Evolutionary conservation across 30 jellyfish, hydroid and myxozoan species (phyloP).

Genomic region (Nemopilema nomurai): DNA sequence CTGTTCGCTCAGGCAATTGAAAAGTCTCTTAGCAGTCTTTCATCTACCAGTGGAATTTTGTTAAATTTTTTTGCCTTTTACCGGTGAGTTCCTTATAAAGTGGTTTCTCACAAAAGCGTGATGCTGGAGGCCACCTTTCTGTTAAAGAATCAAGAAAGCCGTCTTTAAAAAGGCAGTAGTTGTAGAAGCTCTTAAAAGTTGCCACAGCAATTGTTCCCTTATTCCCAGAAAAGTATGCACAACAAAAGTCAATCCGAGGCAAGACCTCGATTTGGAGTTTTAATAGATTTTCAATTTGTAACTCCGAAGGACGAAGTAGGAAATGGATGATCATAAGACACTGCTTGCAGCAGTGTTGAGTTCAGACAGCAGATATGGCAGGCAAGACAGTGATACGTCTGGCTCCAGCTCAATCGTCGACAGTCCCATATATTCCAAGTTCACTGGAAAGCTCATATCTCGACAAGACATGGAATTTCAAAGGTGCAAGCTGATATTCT

Average conservation of each 20-base stretch:
- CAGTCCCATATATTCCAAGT: constrained; percentile 31
- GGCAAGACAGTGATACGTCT: constrained; percentile 52
- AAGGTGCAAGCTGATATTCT: constrained; percentile 28
- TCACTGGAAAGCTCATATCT: constrained; percentile 47
- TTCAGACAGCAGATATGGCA: background rate
- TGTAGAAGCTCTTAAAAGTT: no score
- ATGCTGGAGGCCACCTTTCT: no score
- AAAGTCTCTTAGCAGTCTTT: no score
- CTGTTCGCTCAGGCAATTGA: no score
- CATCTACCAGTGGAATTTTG: no score
- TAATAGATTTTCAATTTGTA: no score
- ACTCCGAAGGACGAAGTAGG: background rate
- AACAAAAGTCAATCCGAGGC: no score
- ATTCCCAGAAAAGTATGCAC: no score
- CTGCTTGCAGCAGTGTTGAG: background rate
- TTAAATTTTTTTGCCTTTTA: background rate
- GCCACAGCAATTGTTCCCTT: no score
- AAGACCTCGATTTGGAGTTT: no score
- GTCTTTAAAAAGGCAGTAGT: no score
- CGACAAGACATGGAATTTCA: constrained; percentile 59
- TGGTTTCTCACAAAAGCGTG: background rate
- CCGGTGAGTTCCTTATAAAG: background rate
- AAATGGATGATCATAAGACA: background rate
- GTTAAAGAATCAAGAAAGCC: no score
- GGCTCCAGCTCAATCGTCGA: constrained; percentile 50